Percentiles rank a stretch among this genome's conserved stretches.
These are phyloP conservation scores for Chymomyza procnemis DNA, from an alignment of 2,888 invertebrate genomes.

Conservation along the genomic window DNA sequence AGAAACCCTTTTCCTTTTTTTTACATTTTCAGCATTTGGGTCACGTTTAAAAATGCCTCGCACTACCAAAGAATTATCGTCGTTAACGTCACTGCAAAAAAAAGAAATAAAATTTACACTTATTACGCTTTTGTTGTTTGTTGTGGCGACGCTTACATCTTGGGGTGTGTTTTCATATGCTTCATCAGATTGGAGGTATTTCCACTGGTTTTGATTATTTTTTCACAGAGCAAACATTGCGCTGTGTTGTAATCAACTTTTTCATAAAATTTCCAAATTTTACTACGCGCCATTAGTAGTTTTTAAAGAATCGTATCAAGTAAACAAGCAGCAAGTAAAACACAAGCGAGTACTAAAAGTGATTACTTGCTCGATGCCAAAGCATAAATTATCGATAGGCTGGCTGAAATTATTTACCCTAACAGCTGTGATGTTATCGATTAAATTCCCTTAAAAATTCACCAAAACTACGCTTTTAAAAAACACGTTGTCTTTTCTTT, in stretches of 20 bases:
- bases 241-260: constrained; percentile 47
- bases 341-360: not conserved
- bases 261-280: constrained; percentile 56
- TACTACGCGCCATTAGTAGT: constrained; percentile 51
- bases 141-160: constrained; percentile 39
- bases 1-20: not conserved
- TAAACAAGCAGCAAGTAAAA: not conserved
- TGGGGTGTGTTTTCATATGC: constrained; percentile 52
- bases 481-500: too few species aligned
- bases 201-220: constrained; percentile 51
- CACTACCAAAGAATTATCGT: constrained; percentile 42
- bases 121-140: not conserved
- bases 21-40: not conserved
- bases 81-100: constrained; percentile 47
- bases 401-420: not conserved
- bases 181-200: constrained; percentile 55
- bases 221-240: constrained; percentile 50
- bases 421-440: not conserved
- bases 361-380: not conserved
- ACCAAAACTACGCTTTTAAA: not conserved
- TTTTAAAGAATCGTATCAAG: not conserved
- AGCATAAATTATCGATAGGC: not conserved
- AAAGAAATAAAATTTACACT: not conserved
- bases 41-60: constrained; percentile 27
- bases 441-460: not conserved